phyloP scores from a whole-genome alignment of 1,140 invertebrate species.

The Acyrthosiphon pisum region DNA sequence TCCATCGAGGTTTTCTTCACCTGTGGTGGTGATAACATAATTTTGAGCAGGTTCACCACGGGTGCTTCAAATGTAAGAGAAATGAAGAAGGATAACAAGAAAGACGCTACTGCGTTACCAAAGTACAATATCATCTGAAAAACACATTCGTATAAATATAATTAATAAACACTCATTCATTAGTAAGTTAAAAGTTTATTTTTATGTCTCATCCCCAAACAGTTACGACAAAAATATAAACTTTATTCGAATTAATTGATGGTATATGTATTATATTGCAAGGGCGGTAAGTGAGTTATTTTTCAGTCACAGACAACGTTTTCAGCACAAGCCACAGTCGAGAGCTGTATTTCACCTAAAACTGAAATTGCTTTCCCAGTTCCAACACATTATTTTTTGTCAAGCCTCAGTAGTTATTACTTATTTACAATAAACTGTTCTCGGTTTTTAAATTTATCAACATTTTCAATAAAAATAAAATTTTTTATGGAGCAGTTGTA shows the following conservation, averaged over 20 bases:
- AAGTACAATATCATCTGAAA: conserved; percentile 78
- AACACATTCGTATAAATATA: conserved; percentile 40
- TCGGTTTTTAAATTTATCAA: not conserved
- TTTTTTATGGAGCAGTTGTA: not conserved
- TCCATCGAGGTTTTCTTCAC: conserved; percentile 39
- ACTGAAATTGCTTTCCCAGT: not conserved
- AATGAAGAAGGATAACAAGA: conserved; percentile 77
- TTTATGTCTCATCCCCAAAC: not conserved
- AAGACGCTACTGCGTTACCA: conserved; percentile 79
- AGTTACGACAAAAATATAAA: not conserved
- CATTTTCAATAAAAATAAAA: too few relatives aligned
- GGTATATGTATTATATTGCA: not conserved
- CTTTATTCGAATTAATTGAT: not conserved
- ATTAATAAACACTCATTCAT: not conserved
- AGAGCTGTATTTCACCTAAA: not conserved
- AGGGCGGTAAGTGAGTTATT: not conserved
- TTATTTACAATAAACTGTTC: not conserved
- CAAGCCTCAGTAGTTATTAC: not conserved
- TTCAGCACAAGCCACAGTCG: not conserved
- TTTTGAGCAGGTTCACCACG: conserved; percentile 77
- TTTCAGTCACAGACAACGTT: not conserved
- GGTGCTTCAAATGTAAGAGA: conserved; percentile 81
- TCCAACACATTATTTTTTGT: not conserved
- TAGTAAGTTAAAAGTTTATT: not conserved
- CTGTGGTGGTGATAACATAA: conserved; percentile 64